These are phyloP conservation scores for Sebastes elongatus DNA, from an alignment of 2,797 vertebrate species.

Conservation along the genomic window DNA sequence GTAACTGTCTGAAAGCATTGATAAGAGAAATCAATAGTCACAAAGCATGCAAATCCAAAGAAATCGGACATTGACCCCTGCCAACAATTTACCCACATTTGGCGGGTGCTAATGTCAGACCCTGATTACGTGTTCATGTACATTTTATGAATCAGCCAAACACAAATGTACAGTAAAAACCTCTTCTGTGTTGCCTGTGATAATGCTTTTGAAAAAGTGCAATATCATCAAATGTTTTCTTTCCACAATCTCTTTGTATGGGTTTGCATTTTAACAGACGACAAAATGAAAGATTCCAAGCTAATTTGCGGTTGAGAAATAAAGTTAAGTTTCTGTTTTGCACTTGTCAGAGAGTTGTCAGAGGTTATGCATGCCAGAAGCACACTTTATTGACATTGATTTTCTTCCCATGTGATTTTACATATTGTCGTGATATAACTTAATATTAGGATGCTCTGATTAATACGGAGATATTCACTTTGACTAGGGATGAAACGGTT, in stretches of 20 bases:
- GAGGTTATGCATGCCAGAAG: not conserved
- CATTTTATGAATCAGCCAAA: not conserved
- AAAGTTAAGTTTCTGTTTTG: not conserved
- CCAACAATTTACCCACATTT: too few relatives aligned
- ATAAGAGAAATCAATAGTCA: too few relatives aligned
- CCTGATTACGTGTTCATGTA: not conserved
- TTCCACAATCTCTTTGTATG: not conserved
- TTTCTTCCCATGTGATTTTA: not conserved
- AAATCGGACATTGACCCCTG: too few relatives aligned
- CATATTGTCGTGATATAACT: not conserved
- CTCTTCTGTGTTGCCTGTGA: not conserved
- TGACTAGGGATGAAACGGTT: not conserved
- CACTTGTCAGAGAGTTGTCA: not conserved
- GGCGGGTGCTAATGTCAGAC: too few relatives aligned
- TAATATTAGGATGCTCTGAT: not conserved
- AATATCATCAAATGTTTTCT: not conserved
- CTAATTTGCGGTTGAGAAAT: not conserved
- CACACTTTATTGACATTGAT: not conserved
- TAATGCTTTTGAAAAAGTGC: not conserved
- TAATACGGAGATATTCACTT: not conserved
- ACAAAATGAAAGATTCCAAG: not conserved
- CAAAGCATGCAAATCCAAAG: too few relatives aligned
- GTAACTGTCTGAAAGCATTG: too few relatives aligned
- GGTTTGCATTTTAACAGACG: not conserved
- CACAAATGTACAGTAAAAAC: not conserved